These are phyloP conservation scores for Zaprionus kolodkinae DNA, from an alignment of 1,140 invertebrate species.

Conservation along the genomic window DNA sequence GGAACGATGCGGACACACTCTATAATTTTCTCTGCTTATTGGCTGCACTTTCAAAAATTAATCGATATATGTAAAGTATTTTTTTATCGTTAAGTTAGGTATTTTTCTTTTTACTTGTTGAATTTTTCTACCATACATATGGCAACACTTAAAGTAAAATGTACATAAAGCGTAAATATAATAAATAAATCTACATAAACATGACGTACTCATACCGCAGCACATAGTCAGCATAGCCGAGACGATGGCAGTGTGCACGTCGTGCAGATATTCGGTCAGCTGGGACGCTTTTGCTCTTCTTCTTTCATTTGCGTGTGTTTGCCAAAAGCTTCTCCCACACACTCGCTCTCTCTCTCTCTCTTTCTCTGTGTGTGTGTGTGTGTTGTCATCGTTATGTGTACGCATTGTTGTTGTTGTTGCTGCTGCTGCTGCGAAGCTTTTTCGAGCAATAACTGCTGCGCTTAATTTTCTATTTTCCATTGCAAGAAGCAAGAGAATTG, in stretches of 20 bases:
- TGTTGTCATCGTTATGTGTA: constrained; percentile 67
- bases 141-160: not conserved
- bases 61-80: not conserved
- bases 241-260: not conserved
- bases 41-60: too few species aligned
- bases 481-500: constrained; percentile 36
- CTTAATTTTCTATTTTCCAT: constrained; percentile 46
- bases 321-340: constrained; percentile 41
- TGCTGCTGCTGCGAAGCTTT: constrained; percentile 46
- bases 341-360: not conserved
- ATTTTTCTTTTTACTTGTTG: too few species aligned
- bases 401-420: constrained; percentile 41
- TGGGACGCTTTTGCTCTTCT: constrained; percentile 35
- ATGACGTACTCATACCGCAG: not conserved
- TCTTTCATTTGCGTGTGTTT: constrained; percentile 32
- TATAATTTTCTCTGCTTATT: too few species aligned
- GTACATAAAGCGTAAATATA: not conserved
- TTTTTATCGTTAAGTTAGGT: too few species aligned
- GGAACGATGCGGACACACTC: too few species aligned
- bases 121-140: too few species aligned
- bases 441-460: constrained; percentile 41
- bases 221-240: not conserved
- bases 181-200: too few species aligned
- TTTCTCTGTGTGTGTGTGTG: not conserved
- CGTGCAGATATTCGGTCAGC: constrained; percentile 33